phyloP scores from a whole-genome alignment of 2,888 invertebrate species.

The Ectropis crepuscularia region DNA sequence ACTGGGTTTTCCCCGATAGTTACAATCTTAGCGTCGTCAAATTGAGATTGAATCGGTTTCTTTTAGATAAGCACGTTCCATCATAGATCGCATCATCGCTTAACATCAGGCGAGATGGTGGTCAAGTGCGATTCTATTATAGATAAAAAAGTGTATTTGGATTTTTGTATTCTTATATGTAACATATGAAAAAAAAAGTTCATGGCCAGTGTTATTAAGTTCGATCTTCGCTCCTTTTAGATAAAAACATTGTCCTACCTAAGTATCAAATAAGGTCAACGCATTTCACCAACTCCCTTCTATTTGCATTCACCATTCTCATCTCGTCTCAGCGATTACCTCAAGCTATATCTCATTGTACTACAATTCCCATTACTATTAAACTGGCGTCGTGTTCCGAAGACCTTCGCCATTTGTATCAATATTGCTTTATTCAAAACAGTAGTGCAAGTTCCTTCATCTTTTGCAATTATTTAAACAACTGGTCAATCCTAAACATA shows the following conservation, averaged over 20 bases:
- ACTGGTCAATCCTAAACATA: too few relatives aligned
- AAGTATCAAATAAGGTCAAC: slow-evolving; percentile 25
- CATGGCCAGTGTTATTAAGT: background rate
- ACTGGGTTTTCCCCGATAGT: too few relatives aligned
- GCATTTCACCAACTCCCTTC: slow-evolving; percentile 29
- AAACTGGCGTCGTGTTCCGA: slow-evolving; percentile 35
- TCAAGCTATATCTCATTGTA: slow-evolving; percentile 42
- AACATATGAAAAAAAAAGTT: background rate
- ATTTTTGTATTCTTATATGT: background rate
- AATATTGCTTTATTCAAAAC: slow-evolving; percentile 27
- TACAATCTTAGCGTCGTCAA: too few relatives aligned
- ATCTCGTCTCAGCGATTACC: slow-evolving; percentile 36
- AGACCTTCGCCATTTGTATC: slow-evolving; percentile 43
- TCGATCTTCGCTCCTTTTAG: background rate
- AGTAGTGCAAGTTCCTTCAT: slow-evolving; percentile 13
- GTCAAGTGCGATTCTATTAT: too few relatives aligned
- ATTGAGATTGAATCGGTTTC: too few relatives aligned
- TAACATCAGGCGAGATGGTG: too few relatives aligned
- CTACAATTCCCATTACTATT: slow-evolving; percentile 41
- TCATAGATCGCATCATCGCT: too few relatives aligned
- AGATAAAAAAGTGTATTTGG: too few relatives aligned
- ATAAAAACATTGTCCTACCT: slow-evolving; percentile 12
- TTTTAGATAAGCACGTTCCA: too few relatives aligned
- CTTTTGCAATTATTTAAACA: background rate
- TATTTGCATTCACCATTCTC: slow-evolving; percentile 37